Base-by-base conservation (phyloP, 2,797 vertebrate species). In the Zenarchopterus dispar region DNA sequence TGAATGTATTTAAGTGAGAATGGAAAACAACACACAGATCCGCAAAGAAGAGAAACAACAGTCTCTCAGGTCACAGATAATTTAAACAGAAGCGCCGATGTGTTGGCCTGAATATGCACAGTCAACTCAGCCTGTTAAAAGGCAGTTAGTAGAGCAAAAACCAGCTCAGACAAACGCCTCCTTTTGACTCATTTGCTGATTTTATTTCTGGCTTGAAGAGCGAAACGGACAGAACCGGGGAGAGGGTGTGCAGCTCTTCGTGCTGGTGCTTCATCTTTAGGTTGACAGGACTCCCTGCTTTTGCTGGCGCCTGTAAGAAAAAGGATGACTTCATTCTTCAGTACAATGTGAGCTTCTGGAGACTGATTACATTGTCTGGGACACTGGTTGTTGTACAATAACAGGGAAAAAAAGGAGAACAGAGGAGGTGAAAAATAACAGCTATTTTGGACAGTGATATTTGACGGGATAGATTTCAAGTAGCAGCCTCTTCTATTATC, bases 241-340 rank as follows among this genome's bases (percentile, higher is more conserved):
- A 61, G 61, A 43, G 44, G 36, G 11, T 8, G 36, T 15, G 11
- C 2, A 15, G 59, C 69, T 71, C 69, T 70, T 53, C 41, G 36
- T 59, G n/a, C 56, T 19, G 63, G 80, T 80, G 60, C 81, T 90
- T 83, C 71, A 65, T 90, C 84, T 68, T 60, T 42, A 57, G n/a
- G 54, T 70, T 62, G 85, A 86, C 85, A 85, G 64, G 73, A 75
- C 66, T 23, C 70, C 49, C 67, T 77, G 56, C 56, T 24, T 72
- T 58, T 52, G 36, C 76, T 76, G 81, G 84, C 78, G 85, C 84
- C 87, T 69, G 56, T 50, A 45, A 56, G 71, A 70, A 67, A 76
- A 67, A 68, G 74, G 75, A 69, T 79, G 83, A 91, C 85, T 85
- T 90, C 86, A 88, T 78, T 52, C 56, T 70, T 78, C 67, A 65